These are phyloP conservation scores for Indri indri DNA, from an alignment of 2,113 vertebrate species.

Conservation along the genomic window DNA sequence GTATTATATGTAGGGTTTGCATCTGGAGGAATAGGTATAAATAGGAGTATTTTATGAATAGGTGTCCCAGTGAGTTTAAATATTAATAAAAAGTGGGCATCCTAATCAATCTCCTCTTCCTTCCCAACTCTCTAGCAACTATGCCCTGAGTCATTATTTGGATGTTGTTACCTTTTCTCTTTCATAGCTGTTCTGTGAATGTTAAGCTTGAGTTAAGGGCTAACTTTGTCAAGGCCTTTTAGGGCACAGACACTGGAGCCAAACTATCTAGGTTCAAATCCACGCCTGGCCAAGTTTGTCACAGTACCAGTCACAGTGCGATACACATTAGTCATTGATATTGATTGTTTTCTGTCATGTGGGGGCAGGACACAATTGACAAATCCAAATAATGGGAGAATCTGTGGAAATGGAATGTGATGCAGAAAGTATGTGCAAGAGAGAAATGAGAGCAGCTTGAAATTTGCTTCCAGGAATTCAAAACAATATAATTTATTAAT, in stretches of 20 bases:
- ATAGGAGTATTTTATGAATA: background rate
- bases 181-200: background rate
- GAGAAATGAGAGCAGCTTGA: background rate
- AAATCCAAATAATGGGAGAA: background rate
- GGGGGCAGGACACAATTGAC: background rate
- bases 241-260: background rate
- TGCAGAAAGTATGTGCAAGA: background rate
- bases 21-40: background rate
- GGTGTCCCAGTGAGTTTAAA: background rate
- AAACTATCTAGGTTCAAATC: background rate
- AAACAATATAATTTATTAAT: slow-evolving; percentile 53
- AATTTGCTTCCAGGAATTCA: slow-evolving; percentile 30
- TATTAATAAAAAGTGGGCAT: background rate
- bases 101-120: background rate
- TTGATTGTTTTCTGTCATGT: background rate
- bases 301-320: background rate
- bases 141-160: background rate
- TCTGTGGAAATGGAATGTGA: background rate
- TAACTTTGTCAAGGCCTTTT: slow-evolving; percentile 1
- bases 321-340: background rate
- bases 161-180: background rate
- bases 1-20: background rate
- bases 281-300: background rate
- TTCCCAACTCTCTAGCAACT: background rate
- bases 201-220: background rate